Evolutionary conservation across 2,797 vertebrate genomes (phyloP).

Genomic region (Ateles fusciceps): DNA sequence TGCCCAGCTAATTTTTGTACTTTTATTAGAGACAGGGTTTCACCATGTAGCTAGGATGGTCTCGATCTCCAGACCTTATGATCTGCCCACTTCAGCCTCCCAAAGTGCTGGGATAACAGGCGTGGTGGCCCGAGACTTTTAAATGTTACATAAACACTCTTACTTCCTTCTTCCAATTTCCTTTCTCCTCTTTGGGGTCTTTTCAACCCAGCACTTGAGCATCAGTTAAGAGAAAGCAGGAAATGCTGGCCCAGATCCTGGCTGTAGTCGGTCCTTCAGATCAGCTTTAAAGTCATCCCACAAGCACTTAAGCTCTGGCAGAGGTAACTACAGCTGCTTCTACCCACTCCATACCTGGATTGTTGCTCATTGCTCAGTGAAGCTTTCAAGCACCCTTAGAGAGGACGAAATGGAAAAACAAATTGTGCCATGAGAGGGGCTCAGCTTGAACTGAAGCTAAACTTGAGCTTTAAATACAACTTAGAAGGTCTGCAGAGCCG

Average conservation of each 20-base stretch:
- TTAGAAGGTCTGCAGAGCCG: accelerated
- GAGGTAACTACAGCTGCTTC: background rate
- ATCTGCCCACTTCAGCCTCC: no score
- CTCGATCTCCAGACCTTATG: no score
- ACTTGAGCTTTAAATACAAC: background rate
- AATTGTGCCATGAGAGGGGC: background rate
- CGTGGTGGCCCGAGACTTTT: background rate
- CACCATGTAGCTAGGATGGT: no score
- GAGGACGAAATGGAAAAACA: background rate
- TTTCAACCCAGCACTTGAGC: background rate
- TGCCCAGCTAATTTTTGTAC: no score
- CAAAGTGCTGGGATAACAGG: no score
- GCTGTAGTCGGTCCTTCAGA: background rate
- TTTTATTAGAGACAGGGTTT: no score
- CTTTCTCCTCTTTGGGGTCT: background rate
- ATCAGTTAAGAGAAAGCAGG: background rate
- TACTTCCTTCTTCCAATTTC: background rate
- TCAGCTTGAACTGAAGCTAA: background rate
- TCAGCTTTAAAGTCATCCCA: background rate
- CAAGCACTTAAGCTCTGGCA: background rate
- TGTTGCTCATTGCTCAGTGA: background rate
- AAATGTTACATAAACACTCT: background rate
- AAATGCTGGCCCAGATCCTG: accelerated
- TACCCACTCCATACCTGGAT: background rate
- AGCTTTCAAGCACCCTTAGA: background rate